phyloP scores from a whole-genome alignment of 2,888 invertebrate genomes.

The Philereme transversata region DNA sequence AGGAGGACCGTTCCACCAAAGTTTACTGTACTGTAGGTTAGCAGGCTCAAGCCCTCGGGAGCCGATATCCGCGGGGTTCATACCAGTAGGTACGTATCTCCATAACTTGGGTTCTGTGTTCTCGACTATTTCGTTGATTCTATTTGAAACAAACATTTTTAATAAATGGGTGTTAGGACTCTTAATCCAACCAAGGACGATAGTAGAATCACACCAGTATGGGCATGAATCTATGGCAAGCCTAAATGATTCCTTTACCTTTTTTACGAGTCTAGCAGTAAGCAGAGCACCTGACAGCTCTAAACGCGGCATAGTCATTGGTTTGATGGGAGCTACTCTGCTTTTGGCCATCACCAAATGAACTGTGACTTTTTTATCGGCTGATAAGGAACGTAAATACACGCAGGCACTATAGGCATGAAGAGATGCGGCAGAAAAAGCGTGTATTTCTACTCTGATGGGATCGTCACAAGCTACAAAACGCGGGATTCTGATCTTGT shows the following conservation, averaged over 20 bases:
- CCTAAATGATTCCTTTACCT: neutral
- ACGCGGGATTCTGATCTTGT: no score
- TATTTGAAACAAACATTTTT: neutral
- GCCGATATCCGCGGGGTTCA: neutral
- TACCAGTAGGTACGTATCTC: neutral
- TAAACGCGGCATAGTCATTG: conserved; percentile 27
- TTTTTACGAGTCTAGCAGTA: neutral
- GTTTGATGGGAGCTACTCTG: conserved; percentile 20
- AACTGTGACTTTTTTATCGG: neutral
- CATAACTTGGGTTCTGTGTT: neutral
- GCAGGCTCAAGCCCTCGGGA: neutral
- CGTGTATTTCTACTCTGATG: no score
- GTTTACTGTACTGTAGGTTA: neutral
- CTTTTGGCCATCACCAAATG: conserved; percentile 17
- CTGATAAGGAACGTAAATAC: neutral
- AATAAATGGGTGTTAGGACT: neutral
- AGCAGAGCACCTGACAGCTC: conserved; percentile 1
- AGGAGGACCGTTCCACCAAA: neutral
- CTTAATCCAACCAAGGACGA: neutral
- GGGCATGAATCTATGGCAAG: neutral
- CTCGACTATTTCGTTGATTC: neutral
- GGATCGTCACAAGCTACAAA: no score
- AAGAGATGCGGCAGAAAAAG: neutral
- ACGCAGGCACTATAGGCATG: neutral
- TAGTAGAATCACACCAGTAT: neutral